Conservation (phyloP, 1,140 invertebrate genomes). For the Zophobas atratus region DNA sequence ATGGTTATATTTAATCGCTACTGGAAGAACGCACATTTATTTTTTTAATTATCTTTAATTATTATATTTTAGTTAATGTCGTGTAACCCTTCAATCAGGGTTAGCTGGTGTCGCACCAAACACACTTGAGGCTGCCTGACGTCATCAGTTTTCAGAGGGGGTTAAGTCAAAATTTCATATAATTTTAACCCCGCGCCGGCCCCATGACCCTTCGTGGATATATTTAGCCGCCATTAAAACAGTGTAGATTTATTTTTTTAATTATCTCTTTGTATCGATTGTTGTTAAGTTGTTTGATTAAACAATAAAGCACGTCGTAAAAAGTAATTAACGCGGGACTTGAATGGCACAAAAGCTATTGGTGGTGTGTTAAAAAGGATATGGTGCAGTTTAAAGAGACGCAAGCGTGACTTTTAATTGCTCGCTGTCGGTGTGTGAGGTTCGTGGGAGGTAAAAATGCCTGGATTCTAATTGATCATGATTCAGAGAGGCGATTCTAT, state of each 20-base stretch:
- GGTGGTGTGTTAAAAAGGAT: conserved; percentile 8
- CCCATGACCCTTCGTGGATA: neutral
- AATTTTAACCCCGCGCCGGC: neutral
- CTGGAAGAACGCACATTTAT: too few relatives aligned
- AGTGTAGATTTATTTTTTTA: neutral
- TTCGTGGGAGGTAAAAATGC: conserved; percentile 33
- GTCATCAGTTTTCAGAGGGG: too few relatives aligned
- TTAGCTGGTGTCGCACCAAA: too few relatives aligned
- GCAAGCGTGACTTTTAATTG: conserved; percentile 26
- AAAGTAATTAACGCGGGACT: conserved; percentile 7
- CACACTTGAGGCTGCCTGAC: too few relatives aligned
- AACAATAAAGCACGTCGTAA: conserved; percentile 9
- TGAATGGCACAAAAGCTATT: conserved; percentile 4
- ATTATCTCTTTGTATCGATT: conserved; percentile 6
- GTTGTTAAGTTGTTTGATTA: conserved; percentile 4
- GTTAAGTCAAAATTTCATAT: neutral
- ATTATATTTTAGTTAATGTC: too few relatives aligned
- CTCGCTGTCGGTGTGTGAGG: neutral
- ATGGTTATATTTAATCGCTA: too few relatives aligned
- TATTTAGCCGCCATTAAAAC: neutral
- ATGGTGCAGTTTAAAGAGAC: neutral
- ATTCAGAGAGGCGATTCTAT: conserved; percentile 29
- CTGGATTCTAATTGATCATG: conserved; percentile 35
- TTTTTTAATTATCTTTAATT: too few relatives aligned
- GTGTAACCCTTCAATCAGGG: too few relatives aligned